Evolutionary conservation across 2,797 vertebrate species (phyloP).

Genomic region (Tapirus indicus): DNA sequence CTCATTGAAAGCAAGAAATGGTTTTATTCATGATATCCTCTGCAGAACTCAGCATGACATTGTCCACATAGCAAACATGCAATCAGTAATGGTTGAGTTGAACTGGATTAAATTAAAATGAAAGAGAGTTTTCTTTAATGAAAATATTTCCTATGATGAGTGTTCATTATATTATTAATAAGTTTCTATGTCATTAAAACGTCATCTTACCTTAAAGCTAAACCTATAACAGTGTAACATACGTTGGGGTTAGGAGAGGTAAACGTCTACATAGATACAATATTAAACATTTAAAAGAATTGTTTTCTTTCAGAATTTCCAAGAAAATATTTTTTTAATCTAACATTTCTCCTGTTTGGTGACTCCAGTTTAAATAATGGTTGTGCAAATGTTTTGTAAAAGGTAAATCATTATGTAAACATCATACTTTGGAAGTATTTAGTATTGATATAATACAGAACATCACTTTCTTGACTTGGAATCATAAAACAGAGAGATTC

Average conservation of each 20-base stretch:
- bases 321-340: conserved; percentile 2
- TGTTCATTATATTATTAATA: neutral
- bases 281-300: conserved; percentile 52
- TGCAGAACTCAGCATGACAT: neutral
- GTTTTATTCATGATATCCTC: neutral
- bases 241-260: neutral
- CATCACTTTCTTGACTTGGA: conserved; percentile 48
- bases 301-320: neutral
- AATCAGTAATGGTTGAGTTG: neutral
- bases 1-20: neutral
- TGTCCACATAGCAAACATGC: neutral
- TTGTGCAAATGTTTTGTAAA: conserved; percentile 43
- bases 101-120: conserved; percentile 36
- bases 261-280: conserved; percentile 24
- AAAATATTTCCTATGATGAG: conserved; percentile 52
- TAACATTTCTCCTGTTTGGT: conserved; percentile 39
- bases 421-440: conserved; percentile 47
- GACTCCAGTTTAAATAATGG: neutral
- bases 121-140: conserved; percentile 43
- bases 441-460: conserved; percentile 18
- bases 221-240: neutral
- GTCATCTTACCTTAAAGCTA: conserved; percentile 43
- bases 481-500: conserved; percentile 57
- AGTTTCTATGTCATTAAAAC: conserved; percentile 54
- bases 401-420: conserved; percentile 39